A percentile compares a stretch with the other conserved stretches of the same genome.
Evolutionary conservation across 2,888 invertebrate species (phyloP).

Genomic region (Sturmia bella): DNA sequence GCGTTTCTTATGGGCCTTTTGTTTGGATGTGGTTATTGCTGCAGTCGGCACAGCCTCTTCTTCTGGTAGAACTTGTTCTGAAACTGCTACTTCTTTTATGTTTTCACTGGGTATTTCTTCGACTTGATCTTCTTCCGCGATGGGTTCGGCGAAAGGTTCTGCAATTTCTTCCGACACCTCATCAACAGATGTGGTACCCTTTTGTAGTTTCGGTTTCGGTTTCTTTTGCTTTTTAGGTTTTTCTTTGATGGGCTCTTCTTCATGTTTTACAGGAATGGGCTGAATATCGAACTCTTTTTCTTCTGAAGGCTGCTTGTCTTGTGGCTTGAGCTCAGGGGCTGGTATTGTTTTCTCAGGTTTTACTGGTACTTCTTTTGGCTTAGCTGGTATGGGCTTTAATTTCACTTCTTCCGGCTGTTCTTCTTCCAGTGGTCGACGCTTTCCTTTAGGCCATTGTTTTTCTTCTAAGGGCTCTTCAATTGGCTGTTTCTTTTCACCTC

Average conservation of each 20-base stretch:
- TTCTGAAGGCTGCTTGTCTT: constrained; percentile 77
- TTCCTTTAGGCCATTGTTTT: constrained; percentile 81
- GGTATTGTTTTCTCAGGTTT: constrained; percentile 76
- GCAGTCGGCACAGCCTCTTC: constrained; percentile 76
- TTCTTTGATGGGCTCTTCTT: constrained; percentile 82
- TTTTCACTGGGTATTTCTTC: constrained; percentile 78
- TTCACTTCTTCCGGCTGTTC: constrained; percentile 81
- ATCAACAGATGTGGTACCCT: constrained; percentile 79
- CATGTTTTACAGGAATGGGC: constrained; percentile 76
- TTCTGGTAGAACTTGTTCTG: constrained; percentile 79
- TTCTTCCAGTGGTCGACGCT: constrained; percentile 81
- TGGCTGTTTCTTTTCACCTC: constrained; percentile 81
- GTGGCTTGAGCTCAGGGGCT: constrained; percentile 76
- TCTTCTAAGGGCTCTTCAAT: constrained; percentile 78
- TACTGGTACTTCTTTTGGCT: constrained; percentile 76
- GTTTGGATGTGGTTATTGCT: constrained; percentile 75
- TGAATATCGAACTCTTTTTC: constrained; percentile 75
- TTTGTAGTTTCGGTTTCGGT: constrained; percentile 79
- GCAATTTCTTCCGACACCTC: constrained; percentile 80
- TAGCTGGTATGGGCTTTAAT: constrained; percentile 80
- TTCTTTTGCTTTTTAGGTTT: constrained; percentile 78
- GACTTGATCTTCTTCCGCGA: constrained; percentile 79
- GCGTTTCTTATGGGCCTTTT: constrained; percentile 81
- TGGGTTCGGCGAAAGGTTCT: constrained; percentile 79
- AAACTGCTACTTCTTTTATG: constrained; percentile 78